Percentiles rank a stretch among this genome's conserved stretches.
Evolutionary conservation across 2,113 vertebrate genomes (phyloP).

Genomic region (Potamarius usumacintae): DNA sequence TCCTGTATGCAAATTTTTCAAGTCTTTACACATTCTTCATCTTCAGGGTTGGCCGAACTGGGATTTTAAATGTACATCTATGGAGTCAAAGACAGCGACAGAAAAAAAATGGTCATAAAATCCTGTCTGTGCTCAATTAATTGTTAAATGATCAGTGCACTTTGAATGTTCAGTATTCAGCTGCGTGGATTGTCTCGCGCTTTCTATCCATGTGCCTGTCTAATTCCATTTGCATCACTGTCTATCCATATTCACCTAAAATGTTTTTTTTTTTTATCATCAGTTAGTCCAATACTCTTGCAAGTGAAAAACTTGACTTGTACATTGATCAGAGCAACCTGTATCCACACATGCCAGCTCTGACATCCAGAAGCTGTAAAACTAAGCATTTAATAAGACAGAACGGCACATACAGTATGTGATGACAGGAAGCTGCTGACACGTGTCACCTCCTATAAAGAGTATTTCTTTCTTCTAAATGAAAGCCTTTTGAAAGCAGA

Average conservation of each 20-base stretch:
- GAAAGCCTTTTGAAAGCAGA: slow-evolving; percentile 54
- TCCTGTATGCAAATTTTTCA: neutral
- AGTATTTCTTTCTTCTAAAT: slow-evolving; percentile 35
- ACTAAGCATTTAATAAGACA: slow-evolving; percentile 34
- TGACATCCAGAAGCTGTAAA: slow-evolving; percentile 25
- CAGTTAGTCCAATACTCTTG: slow-evolving; percentile 24
- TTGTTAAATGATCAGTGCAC: neutral
- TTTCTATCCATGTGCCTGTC: neutral
- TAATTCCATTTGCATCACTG: neutral
- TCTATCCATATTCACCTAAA: neutral
- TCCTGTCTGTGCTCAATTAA: slow-evolving; percentile 9
- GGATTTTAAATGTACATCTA: neutral
- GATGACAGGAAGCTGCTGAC: slow-evolving; percentile 56
- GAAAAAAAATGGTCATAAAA: slow-evolving; percentile 15
- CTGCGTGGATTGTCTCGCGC: neutral
- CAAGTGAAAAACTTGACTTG: neutral
- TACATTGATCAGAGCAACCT: slow-evolving; percentile 23
- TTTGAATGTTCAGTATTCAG: neutral
- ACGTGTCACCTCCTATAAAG: slow-evolving; percentile 48
- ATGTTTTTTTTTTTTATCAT: neutral
- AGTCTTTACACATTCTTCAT: neutral
- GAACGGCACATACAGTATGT: slow-evolving; percentile 48
- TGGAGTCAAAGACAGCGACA: neutral
- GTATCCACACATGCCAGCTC: slow-evolving; percentile 13
- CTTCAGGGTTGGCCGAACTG: neutral